A percentile compares a stretch with the other conserved stretches of the same genome.
phyloP scores from a whole-genome alignment of 1,140 invertebrate genomes.

The Pachyrhynchus sulphureomaculatus region DNA sequence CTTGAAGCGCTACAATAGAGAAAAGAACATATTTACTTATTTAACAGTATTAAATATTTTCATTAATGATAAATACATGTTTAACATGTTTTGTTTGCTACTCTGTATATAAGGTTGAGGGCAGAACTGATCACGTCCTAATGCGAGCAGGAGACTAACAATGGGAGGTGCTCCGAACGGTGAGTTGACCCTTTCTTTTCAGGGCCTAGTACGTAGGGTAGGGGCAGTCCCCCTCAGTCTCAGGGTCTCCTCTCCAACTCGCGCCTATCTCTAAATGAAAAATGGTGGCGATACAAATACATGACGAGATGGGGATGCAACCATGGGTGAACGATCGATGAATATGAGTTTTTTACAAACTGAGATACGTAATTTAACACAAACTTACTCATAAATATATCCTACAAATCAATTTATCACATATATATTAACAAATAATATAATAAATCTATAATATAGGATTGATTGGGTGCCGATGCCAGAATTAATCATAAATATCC shows the following conservation, averaged over 20 bases:
- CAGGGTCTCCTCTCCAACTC: conserved; percentile 39
- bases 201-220: conserved; percentile 41
- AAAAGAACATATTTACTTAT: conserved; percentile 21
- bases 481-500: conserved; percentile 46
- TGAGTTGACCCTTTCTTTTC: conserved; percentile 33
- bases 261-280: conserved; percentile 37
- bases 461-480: conserved; percentile 50
- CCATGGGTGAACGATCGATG: conserved; percentile 33
- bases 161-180: conserved; percentile 36
- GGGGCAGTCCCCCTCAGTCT: conserved; percentile 46
- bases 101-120: conserved; percentile 32
- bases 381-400: conserved; percentile 49
- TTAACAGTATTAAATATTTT: conserved; percentile 20
- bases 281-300: conserved; percentile 37
- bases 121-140: conserved; percentile 40
- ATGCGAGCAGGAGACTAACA: conserved; percentile 38
- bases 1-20: conserved; percentile 6
- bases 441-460: conserved; percentile 42
- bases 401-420: conserved; percentile 52
- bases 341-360: conserved; percentile 53
- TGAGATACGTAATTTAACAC: conserved; percentile 49
- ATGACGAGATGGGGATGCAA: conserved; percentile 21
- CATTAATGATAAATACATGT: conserved; percentile 13
- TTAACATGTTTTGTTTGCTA: conserved; percentile 12
- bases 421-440: conserved; percentile 51